Evolutionary conservation across 2,888 invertebrate genomes (phyloP).

Genomic region (Coleophora deauratella): DNA sequence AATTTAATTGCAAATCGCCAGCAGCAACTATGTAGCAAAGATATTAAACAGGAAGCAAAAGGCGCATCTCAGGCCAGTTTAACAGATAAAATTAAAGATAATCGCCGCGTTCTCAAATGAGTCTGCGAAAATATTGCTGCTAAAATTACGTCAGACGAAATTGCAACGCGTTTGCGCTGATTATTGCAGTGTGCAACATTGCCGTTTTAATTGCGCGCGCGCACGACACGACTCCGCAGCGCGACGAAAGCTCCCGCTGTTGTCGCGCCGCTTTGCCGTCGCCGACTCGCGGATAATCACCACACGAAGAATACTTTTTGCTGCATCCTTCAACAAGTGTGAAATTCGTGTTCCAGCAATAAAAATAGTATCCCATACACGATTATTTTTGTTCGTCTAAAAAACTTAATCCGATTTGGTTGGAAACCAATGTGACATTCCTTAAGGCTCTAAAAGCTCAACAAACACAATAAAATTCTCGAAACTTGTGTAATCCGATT

Average conservation of each 20-base stretch:
- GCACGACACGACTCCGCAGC: constrained; percentile 26
- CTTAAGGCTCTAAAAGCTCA: too few relatives aligned
- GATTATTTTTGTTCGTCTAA: constrained; percentile 14
- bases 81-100: too few relatives aligned
- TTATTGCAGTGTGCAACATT: constrained; percentile 16
- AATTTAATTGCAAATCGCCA: too few relatives aligned
- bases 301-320: constrained; percentile 29
- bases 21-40: too few relatives aligned
- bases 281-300: constrained; percentile 31
- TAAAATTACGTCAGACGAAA: constrained; percentile 2
- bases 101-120: too few relatives aligned
- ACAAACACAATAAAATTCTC: constrained; percentile 32
- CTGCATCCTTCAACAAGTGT: constrained; percentile 39
- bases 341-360: constrained; percentile 37
- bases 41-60: too few relatives aligned
- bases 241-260: constrained; percentile 29
- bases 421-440: background rate
- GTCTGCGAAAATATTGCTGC: too few relatives aligned
- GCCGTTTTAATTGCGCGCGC: constrained; percentile 1
- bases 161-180: constrained; percentile 24
- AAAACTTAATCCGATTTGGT: constrained; percentile 22
- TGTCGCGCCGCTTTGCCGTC: constrained; percentile 26
- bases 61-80: too few relatives aligned
- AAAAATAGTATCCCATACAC: constrained; percentile 29
- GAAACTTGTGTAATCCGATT: constrained; percentile 40